Conservation (phyloP, 2,888 invertebrate species). For the Nycteola revayana region DNA sequence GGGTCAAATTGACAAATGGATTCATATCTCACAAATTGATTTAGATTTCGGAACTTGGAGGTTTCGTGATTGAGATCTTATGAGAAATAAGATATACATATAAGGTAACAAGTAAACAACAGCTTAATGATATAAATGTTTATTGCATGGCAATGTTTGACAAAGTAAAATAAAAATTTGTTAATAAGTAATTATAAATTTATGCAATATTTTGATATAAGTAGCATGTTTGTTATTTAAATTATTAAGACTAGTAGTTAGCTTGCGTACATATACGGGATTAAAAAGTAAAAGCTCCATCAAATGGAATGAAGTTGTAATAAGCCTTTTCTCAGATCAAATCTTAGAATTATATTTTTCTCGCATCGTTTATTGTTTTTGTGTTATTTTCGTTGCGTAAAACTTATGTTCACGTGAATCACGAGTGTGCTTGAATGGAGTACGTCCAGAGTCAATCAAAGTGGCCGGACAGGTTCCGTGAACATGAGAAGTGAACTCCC, state of each 20-base stretch:
- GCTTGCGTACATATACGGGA: slow-evolving; percentile 43
- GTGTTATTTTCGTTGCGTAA: slow-evolving; percentile 86
- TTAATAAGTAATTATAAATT: slow-evolving; percentile 37
- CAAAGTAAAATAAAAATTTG: slow-evolving; percentile 43
- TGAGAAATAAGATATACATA: no score
- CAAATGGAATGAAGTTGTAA: slow-evolving; percentile 46
- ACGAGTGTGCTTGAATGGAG: slow-evolving; percentile 91
- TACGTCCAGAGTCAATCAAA: slow-evolving; percentile 87
- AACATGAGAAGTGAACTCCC: slow-evolving; percentile 87
- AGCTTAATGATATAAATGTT: slow-evolving; percentile 45
- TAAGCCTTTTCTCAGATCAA: slow-evolving; percentile 20
- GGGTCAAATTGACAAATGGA: no score
- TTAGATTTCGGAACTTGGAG: no score
- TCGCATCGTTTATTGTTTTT: slow-evolving; percentile 35
- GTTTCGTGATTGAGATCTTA: no score
- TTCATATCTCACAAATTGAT: no score
- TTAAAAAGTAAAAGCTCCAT: slow-evolving; percentile 41
- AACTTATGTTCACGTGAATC: slow-evolving; percentile 93
- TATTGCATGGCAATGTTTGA: slow-evolving; percentile 75
- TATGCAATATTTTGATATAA: slow-evolving; percentile 45
- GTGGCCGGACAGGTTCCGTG: slow-evolving; percentile 92
- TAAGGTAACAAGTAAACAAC: slow-evolving; percentile 25
- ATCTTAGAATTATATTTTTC: slow-evolving; percentile 3
- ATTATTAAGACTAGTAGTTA: slow-evolving; percentile 62
- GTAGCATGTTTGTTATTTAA: slow-evolving; percentile 52